Evolutionary conservation across 2,797 vertebrate genomes (phyloP).

Genomic region (Bradypodion pumilum): DNA sequence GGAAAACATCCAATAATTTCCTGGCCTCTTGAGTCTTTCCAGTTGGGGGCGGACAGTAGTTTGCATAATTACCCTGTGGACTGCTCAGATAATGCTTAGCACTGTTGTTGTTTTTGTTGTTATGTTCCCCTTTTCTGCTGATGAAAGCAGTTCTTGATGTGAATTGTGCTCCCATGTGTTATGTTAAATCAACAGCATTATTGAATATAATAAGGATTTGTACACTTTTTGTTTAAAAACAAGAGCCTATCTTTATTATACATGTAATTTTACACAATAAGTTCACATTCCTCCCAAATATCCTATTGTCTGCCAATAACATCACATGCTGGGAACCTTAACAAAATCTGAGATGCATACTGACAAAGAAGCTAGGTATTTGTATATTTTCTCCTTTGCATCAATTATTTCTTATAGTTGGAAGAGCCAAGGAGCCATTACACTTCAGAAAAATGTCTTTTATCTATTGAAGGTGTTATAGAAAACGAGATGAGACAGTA

Average conservation of each 20-base stretch:
- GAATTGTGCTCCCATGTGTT: neutral
- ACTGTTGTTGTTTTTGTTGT: too few relatives aligned
- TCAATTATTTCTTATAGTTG: neutral
- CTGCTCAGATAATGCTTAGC: too few relatives aligned
- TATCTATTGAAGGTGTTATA: too few relatives aligned
- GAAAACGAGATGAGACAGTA: too few relatives aligned
- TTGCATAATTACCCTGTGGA: too few relatives aligned
- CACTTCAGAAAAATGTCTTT: neutral
- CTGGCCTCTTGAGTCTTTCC: constrained; percentile 17
- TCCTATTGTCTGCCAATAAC: neutral
- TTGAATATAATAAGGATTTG: too few relatives aligned
- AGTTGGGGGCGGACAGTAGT: too few relatives aligned
- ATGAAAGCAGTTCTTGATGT: too few relatives aligned
- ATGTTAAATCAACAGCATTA: neutral
- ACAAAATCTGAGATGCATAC: neutral
- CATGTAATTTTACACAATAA: neutral
- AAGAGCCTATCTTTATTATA: neutral
- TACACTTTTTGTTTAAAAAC: neutral
- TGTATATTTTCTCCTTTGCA: neutral
- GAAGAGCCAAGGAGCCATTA: neutral
- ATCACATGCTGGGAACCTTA: neutral
- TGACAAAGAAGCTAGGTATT: neutral
- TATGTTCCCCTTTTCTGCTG: too few relatives aligned
- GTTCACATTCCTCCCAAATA: neutral
- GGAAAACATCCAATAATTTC: neutral